Base-by-base conservation (phyloP, 1,140 invertebrate species). In the Drosophila arawakana region DNA sequence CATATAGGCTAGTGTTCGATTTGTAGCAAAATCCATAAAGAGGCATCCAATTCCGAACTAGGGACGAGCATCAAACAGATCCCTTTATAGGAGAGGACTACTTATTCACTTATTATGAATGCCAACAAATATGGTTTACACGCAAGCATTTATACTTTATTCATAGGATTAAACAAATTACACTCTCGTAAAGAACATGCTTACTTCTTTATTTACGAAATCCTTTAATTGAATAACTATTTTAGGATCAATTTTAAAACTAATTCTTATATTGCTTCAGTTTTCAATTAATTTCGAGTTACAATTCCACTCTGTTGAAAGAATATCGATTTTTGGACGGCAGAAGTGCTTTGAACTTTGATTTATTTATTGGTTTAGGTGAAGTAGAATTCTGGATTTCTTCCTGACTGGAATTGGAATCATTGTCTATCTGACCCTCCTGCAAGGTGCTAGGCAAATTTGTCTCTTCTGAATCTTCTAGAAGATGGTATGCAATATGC, bases 1-100 rank as follows among this genome's bases (percentile, higher is more conserved):
- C 82, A 86, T 79, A 86, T 82, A 8, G 37, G 82, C 54, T 63
- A 65, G 76, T 85, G 82, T 82, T 72, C 82, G 71, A 85, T 85
- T 85, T 85, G 82, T 85, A 78, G 77, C 82, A 76, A 49, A 41
- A 30, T 25, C 68, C 78, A 63, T 41, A 86, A 79, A 70, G 30
- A 77, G 78, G 13, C 60, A 78, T 55, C 67, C n/a, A 44, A 81
- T 76, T 50, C 52, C 63, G 58, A 58, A 49, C 66, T 60, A 41
- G 60, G 65, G 11, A 15, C 47, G 34, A 34, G 21, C 57, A 68
- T 68, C 35, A 55, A 8, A 44, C 21, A 67, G 54, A 68, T 52
- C 13, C 43, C 44, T 21, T 35, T 43, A 15, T 13, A 44, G n/a
- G 11, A 8, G 18, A 9, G 21, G 34, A 30, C 50, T 43, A 34